Base-by-base conservation (phyloP, 2,888 invertebrate genomes). In the Hemaris fuciformis region DNA sequence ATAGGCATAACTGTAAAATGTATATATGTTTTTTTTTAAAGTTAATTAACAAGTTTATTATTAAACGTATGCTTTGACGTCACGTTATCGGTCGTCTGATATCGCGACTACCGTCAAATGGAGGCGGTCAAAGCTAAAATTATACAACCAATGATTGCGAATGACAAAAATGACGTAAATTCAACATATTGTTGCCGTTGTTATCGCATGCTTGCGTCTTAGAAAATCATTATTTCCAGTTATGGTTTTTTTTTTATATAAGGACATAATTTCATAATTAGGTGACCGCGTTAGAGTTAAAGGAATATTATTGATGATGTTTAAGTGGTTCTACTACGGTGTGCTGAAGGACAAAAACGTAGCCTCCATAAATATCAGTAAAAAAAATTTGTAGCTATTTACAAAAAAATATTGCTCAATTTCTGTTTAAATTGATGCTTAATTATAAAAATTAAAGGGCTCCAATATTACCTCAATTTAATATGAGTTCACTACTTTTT, bases 161-260 rank as follows among this genome's bases (percentile, higher is more conserved):
- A 53, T 53, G 48, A 48, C 15, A 48, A 15, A 27, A 48, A 25
- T 48, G 53, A 53, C 53, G 53, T 45, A 45, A 43, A 45, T 57
- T 42, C n/a, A 53, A 56, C 34, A 43, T 45, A 57, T 31, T 31
- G 53, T 53, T 53, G 18, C 18, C n/a, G n/a, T n/a, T 10, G 48
- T 31, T 53, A 43, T 31, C 27, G 18, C 27, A 18, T 18, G 18
- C 31, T 53, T 18, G 31, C 10, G 31, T 10, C 10, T 31, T 27
- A 15, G 20, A n/a, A 13, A 38, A n/a, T 3, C 1, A 38, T n/a
- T n/a, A n/a, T n/a, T 38, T 38, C 3, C n/a, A 38, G 0, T n/a
- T 38, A 8, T 38, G 0, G 13, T 38, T n/a, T 38, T 34, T 34
- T 38, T n/a, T 38, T 38, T 8, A 7, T 27, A 1, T 27, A n/a